phyloP scores from a whole-genome alignment of 2,113 vertebrate genomes.

The Numida meleagris region DNA sequence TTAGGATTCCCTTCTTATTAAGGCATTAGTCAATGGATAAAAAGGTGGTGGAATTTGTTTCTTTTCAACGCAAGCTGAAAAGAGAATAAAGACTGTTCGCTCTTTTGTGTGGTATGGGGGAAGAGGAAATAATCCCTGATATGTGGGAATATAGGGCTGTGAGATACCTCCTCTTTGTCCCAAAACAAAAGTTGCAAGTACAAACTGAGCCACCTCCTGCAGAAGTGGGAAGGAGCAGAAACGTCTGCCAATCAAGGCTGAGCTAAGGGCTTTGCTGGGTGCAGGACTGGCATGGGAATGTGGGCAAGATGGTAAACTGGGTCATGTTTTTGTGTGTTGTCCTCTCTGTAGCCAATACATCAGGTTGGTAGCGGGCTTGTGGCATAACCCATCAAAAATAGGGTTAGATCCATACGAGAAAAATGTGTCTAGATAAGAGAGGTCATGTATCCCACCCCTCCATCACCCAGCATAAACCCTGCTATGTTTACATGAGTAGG shows the following conservation, averaged over 20 bases:
- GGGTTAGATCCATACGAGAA: not conserved
- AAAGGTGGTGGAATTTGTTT: not conserved
- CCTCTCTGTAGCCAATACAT: not conserved
- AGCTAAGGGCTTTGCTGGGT: not conserved
- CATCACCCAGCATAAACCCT: not conserved
- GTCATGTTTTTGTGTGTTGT: not conserved
- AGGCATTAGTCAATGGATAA: fast-evolving
- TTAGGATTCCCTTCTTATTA: not conserved
- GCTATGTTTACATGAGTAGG: fast-evolving
- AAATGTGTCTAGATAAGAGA: not conserved
- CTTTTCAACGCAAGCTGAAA: not conserved
- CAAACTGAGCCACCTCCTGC: too few species aligned
- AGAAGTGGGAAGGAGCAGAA: too few species aligned
- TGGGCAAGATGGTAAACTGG: not conserved
- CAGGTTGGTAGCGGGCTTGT: not conserved
- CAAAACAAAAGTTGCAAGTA: too few species aligned
- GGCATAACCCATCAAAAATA: not conserved
- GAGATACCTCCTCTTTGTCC: not conserved
- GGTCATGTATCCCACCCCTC: fast-evolving
- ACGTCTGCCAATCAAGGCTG: too few species aligned
- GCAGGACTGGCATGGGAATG: too few species aligned
- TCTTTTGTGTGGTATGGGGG: not conserved
- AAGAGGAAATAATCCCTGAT: not conserved
- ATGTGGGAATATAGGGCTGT: not conserved
- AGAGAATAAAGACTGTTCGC: not conserved